Conservation (phyloP, 2,113 vertebrate genomes). For the Mystacornis crossleyi region DNA sequence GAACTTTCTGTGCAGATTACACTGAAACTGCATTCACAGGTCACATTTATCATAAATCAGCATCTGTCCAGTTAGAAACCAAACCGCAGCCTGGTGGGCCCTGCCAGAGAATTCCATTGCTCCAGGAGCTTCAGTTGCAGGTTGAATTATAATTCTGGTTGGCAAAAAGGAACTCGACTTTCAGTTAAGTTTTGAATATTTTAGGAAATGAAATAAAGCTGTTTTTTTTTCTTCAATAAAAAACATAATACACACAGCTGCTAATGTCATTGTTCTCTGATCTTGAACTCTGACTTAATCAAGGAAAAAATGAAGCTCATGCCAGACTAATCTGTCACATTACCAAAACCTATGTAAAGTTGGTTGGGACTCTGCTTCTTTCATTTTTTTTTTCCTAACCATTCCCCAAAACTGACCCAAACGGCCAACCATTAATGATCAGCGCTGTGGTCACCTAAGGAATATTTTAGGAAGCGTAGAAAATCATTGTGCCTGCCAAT, state of each 20-base stretch:
- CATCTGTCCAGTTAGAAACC: not conserved
- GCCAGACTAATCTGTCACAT: rapidly evolving
- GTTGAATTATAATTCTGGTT: not conserved
- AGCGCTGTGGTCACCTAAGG: not conserved
- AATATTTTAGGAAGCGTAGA: rapidly evolving
- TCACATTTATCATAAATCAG: not conserved
- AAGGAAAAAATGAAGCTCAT: not conserved
- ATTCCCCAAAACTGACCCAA: not conserved
- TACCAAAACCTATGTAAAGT: not conserved
- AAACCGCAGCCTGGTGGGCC: not conserved
- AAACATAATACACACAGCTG: rapidly evolving
- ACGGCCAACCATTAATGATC: not conserved
- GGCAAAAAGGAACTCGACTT: not conserved
- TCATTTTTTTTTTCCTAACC: not conserved
- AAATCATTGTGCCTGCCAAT: not conserved
- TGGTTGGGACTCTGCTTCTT: not conserved
- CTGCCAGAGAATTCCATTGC: not conserved
- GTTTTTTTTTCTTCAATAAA: rapidly evolving
- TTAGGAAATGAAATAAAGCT: not conserved
- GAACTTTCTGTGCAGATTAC: not conserved
- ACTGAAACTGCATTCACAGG: not conserved
- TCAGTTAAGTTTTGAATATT: not conserved
- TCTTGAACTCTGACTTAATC: not conserved
- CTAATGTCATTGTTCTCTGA: not conserved
- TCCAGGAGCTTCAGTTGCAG: not conserved